Conservation (phyloP, 2,888 invertebrate genomes). For the Erynnis tages region DNA sequence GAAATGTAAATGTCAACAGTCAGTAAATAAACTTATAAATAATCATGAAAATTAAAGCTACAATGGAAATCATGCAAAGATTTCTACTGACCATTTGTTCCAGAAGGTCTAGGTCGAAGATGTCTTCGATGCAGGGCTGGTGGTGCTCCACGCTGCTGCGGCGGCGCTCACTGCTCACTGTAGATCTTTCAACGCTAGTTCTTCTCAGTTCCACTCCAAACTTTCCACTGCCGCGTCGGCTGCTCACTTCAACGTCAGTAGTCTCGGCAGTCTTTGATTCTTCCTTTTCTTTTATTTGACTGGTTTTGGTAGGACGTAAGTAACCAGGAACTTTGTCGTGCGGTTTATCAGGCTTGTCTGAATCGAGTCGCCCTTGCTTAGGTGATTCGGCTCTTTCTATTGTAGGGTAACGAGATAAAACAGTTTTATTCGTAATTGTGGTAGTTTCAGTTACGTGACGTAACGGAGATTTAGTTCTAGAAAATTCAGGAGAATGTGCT, state of each 20-base stretch:
- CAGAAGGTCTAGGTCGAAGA: slow-evolving; percentile 85
- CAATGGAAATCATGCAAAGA: slow-evolving; percentile 5
- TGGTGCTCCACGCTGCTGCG: slow-evolving; percentile 73
- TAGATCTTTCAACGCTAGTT: slow-evolving; percentile 77
- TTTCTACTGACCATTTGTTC: slow-evolving; percentile 66
- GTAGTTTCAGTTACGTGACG: slow-evolving; percentile 46
- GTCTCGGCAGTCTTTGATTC: slow-evolving; percentile 58
- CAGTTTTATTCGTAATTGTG: slow-evolving; percentile 43
- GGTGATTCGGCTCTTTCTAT: slow-evolving; percentile 52
- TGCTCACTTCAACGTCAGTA: slow-evolving; percentile 67
- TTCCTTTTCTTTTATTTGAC: slow-evolving; percentile 65
- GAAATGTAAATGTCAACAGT: slow-evolving; percentile 55
- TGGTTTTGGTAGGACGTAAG: slow-evolving; percentile 63
- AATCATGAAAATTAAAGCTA: slow-evolving; percentile 36
- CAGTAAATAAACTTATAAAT: slow-evolving; percentile 40
- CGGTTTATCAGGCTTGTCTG: slow-evolving; percentile 43
- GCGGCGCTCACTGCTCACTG: slow-evolving; percentile 68
- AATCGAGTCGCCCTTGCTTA: slow-evolving; percentile 40
- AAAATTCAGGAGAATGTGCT: slow-evolving; percentile 49
- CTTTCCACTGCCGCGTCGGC: slow-evolving; percentile 80
- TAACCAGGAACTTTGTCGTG: slow-evolving; percentile 61
- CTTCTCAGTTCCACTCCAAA: slow-evolving; percentile 85
- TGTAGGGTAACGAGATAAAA: slow-evolving; percentile 44
- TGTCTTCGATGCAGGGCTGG: slow-evolving; percentile 85
- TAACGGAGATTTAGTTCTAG: slow-evolving; percentile 52